A percentile compares a stretch with the other conserved stretches of the same genome.
Evolutionary conservation across 2,797 vertebrate species (phyloP).

Genomic region (Champsocephalus esox): DNA sequence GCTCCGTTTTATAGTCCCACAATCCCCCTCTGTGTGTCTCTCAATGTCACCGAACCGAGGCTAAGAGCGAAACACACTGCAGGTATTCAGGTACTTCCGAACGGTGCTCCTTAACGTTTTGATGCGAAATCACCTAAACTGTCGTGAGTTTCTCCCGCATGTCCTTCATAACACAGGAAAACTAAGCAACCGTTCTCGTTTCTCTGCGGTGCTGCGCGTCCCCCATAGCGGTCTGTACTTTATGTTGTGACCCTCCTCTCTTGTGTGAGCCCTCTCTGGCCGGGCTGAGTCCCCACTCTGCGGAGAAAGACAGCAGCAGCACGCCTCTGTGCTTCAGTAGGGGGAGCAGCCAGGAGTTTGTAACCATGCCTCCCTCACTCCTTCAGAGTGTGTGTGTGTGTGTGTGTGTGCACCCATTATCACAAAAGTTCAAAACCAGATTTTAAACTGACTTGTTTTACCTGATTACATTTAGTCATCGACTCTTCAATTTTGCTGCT

Average conservation of each 20-base stretch:
- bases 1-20: slow-evolving; percentile 27
- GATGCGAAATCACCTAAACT: slow-evolving; percentile 37
- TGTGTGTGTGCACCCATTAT: background rate
- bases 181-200: slow-evolving; percentile 12
- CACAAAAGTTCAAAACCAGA: background rate
- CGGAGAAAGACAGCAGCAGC: slow-evolving; percentile 38
- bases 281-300: slow-evolving; percentile 36
- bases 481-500: no score
- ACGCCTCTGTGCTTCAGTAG: slow-evolving; percentile 50
- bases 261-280: slow-evolving; percentile 4
- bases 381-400: background rate
- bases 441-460: no score
- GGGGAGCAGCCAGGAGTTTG: slow-evolving; percentile 67
- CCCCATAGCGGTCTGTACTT: slow-evolving; percentile 57
- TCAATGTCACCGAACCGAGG: slow-evolving; percentile 52
- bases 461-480: no score
- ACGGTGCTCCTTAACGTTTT: slow-evolving; percentile 27
- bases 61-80: slow-evolving; percentile 54
- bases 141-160: slow-evolving; percentile 41
- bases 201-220: slow-evolving; percentile 51
- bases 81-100: slow-evolving; percentile 71
- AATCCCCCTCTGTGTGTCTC: background rate
- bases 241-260: background rate
- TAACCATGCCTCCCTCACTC: slow-evolving; percentile 61
- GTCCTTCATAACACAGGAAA: background rate